Evolutionary conservation across 2,113 vertebrate genomes (phyloP).

Genomic region (Brachirus orientalis): DNA sequence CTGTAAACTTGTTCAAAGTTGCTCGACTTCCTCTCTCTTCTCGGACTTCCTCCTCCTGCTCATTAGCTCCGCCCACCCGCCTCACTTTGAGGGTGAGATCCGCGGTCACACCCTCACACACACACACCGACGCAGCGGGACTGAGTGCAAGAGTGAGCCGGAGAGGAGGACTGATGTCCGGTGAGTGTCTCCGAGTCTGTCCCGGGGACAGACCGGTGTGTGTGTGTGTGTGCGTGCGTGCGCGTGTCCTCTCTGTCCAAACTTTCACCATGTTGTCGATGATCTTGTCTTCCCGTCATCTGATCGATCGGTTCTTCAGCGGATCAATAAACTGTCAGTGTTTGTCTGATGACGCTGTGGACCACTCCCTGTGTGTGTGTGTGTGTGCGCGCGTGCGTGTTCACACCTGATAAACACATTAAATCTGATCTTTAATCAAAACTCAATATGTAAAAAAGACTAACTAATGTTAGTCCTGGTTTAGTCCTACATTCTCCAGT

Average conservation of each 20-base stretch:
- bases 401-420: too few species aligned
- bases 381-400: constrained; percentile 17
- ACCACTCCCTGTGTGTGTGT: constrained; percentile 54
- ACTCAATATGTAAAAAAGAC: too few species aligned
- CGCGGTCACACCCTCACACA: constrained; percentile 2
- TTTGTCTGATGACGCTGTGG: constrained; percentile 13
- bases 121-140: constrained; percentile 17
- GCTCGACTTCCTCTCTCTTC: constrained; percentile 46
- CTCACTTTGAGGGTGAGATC: constrained; percentile 21
- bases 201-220: background rate
- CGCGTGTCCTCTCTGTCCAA: background rate
- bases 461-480: too few species aligned
- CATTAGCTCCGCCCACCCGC: constrained; percentile 36
- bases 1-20: constrained; percentile 53
- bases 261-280: background rate
- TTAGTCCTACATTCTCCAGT: background rate
- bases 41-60: constrained; percentile 62
- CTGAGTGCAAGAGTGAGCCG: constrained; percentile 24
- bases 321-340: constrained; percentile 25
- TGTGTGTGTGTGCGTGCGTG: constrained; percentile 7
- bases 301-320: constrained; percentile 21
- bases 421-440: too few species aligned
- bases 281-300: background rate
- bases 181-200: constrained; percentile 34
- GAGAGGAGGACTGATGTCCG: constrained; percentile 55